These are phyloP conservation scores for Platanista minor DNA, from an alignment of 2,113 vertebrate species.

Conservation along the genomic window DNA sequence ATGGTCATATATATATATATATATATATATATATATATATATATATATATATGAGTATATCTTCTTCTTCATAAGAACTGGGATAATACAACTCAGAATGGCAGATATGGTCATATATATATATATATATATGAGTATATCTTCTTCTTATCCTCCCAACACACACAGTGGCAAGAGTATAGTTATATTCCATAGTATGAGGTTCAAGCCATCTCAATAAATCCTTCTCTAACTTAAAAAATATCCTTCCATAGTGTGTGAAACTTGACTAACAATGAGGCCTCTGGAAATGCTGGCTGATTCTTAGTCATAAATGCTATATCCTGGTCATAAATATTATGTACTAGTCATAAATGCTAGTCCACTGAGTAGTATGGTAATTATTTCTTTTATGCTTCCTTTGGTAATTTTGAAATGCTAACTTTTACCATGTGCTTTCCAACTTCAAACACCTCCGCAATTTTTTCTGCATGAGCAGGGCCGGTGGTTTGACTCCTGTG, in stretches of 20 bases:
- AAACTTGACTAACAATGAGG: not conserved
- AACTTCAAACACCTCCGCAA: not conserved
- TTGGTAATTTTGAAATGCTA: constrained; percentile 16
- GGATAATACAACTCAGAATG: no score
- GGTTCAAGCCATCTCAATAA: not conserved
- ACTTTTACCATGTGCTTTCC: not conserved
- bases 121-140: not conserved
- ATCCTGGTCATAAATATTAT: not conserved
- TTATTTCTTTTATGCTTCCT: not conserved
- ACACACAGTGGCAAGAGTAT: not conserved
- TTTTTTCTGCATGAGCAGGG: not conserved
- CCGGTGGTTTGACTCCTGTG: not conserved
- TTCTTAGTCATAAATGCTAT: not conserved
- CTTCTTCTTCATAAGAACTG: no score
- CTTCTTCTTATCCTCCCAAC: not conserved
- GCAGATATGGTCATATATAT: no score
- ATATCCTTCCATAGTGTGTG: not conserved
- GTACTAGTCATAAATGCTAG: not conserved
- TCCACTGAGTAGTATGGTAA: not conserved
- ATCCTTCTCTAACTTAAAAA: not conserved
- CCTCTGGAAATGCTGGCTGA: not conserved
- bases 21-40: no score
- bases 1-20: no score
- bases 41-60: no score
- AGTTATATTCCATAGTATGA: not conserved